A percentile compares a stretch with the other conserved stretches of the same genome.
These are phyloP conservation scores for Nestor notabilis DNA, from an alignment of 2,113 vertebrate species.

Conservation along the genomic window DNA sequence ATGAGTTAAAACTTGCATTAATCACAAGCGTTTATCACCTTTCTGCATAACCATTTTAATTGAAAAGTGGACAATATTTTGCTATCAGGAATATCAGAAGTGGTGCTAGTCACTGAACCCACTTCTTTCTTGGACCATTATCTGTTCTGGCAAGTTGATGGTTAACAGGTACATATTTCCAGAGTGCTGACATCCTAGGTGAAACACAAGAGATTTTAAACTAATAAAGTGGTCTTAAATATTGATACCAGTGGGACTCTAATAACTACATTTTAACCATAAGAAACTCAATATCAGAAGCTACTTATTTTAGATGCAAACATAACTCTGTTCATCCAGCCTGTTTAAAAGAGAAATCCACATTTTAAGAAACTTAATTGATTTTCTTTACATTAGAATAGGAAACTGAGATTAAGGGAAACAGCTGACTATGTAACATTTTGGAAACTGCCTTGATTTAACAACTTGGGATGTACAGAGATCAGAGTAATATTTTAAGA, in stretches of 20 bases:
- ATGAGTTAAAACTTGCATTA: not conserved
- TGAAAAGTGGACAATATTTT: not conserved
- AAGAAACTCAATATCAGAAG: slow-evolving; percentile 72
- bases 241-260: slow-evolving; percentile 78
- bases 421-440: not conserved
- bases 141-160: slow-evolving; percentile 69
- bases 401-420: not conserved
- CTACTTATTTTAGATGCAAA: slow-evolving; percentile 75
- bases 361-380: slow-evolving; percentile 67
- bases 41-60: not conserved
- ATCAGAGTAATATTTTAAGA: not conserved
- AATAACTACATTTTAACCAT: slow-evolving; percentile 82
- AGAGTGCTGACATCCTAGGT: slow-evolving; percentile 76
- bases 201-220: slow-evolving; percentile 81
- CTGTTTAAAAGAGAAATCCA: slow-evolving; percentile 52
- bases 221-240: slow-evolving; percentile 84
- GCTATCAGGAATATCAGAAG: not conserved
- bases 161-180: slow-evolving; percentile 74
- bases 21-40: not conserved
- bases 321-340: slow-evolving; percentile 65
- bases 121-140: not conserved
- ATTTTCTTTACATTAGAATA: slow-evolving; percentile 67
- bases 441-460: not conserved
- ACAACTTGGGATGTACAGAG: not conserved
- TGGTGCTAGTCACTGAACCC: not conserved